Evolutionary conservation across 2,888 invertebrate genomes (phyloP).

Genomic region (Chymomyza procnemis): DNA sequence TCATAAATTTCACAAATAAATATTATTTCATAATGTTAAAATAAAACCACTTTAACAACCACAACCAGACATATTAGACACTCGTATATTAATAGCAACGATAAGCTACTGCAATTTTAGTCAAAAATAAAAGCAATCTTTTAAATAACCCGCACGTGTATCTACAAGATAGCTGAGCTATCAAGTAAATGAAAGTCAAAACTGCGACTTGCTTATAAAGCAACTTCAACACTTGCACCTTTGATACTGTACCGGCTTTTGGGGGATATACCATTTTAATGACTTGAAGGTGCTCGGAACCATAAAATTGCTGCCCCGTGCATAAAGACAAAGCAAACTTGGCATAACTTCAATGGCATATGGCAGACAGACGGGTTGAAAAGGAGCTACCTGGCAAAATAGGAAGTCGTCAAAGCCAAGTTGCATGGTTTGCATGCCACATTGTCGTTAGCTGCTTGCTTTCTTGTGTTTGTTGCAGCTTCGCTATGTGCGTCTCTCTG

Average conservation of each 20-base stretch:
- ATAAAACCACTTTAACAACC: too few species aligned
- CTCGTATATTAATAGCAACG: too few species aligned
- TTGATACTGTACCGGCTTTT: too few species aligned
- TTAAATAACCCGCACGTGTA: background rate
- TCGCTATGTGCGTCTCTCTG: background rate
- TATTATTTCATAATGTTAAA: too few species aligned
- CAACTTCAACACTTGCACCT: too few species aligned
- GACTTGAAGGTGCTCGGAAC: background rate
- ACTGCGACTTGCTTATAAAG: background rate
- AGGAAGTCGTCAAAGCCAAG: background rate
- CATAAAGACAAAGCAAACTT: background rate
- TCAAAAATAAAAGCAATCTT: background rate
- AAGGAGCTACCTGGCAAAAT: background rate
- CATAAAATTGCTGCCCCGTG: background rate
- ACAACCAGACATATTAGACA: too few species aligned
- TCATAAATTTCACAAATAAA: too few species aligned
- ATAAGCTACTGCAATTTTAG: background rate
- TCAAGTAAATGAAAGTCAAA: background rate
- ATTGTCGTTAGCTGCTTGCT: conserved; percentile 6
- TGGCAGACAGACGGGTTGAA: background rate
- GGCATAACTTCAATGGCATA: background rate
- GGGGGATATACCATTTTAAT: background rate
- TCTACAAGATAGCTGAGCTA: background rate
- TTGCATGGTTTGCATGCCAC: conserved; percentile 20
- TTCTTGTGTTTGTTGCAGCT: background rate